Evolutionary conservation across 2,113 vertebrate species (phyloP), one percentile per base, ranked within the genome.

Genomic region (Limnothrissa miodon): DNA sequence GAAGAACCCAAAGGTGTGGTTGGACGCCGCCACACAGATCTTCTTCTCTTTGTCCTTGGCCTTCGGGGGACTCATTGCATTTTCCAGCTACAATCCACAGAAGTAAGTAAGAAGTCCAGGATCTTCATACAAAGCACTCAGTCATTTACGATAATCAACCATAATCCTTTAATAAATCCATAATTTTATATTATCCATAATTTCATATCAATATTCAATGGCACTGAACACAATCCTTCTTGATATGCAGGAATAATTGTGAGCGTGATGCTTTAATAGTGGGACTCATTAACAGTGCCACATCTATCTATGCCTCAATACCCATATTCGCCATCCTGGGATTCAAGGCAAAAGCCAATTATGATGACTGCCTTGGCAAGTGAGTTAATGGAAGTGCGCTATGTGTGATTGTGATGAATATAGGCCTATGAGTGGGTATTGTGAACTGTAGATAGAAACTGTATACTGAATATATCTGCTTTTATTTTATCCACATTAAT

Each of bases 11-110:
- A 93, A 90, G 8, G 95, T 97, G 56, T 99, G 98, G 98, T 92
- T 99, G 82, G 98, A 98, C 0, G 97, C 96, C 10, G 93, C 96
- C 45, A 97, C 95, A 0, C 96, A 98, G 93, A 95, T 97, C 36
- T 96, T 96, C 90, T 97, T 96, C 90, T 97, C 96, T 7, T 93
- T 99, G 44, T 98, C 97, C 19, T 83, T 99, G 94, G 97, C 93
- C 83, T 95, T 96, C 10, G 97, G 97, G 82, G 97, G 97, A 66
- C 95, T 97, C 62, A 97, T 98, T 44, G 94, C 97, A 0, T 97
- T 96, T 0, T 95, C 98, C 23, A 99, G 97, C 90, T 98, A 98
- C 81, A 98, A 97, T 21, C 84, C 90, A 0, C 88, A 94, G 85
- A 96, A 92, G 97, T 97, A 96, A 92, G 97, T 97, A 92, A 91